Conservation (phyloP, 2,888 invertebrate species). For the Noctua janthina region DNA sequence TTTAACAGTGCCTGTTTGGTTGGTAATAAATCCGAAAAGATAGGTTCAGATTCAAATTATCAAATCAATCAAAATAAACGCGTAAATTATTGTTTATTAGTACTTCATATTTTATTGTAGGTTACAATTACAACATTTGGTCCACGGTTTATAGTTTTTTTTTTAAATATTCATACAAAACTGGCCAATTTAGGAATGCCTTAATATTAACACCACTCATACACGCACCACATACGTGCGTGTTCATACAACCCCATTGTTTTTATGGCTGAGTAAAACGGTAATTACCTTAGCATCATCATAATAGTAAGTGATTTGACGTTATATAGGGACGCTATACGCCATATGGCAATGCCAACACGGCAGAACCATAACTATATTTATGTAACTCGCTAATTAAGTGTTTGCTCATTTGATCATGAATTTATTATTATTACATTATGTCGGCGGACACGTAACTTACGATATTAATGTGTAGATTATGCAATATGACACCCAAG, state of each 20-base stretch:
- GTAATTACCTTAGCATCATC: slow-evolving; percentile 83
- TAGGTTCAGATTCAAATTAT: not conserved
- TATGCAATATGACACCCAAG: not conserved
- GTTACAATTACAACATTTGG: not conserved
- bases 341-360: slow-evolving; percentile 61
- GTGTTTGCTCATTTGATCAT: slow-evolving; percentile 58
- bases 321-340: slow-evolving; percentile 75
- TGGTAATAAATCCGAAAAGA: not conserved
- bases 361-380: slow-evolving; percentile 62
- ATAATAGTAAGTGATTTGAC: slow-evolving; percentile 81
- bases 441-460: slow-evolving; percentile 1
- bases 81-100: not conserved
- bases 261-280: slow-evolving; percentile 78
- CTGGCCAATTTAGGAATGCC: slow-evolving; percentile 10
- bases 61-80: not conserved
- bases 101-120: not conserved
- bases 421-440: slow-evolving; percentile 52
- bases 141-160: not conserved
- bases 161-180: not conserved
- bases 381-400: slow-evolving; percentile 66
- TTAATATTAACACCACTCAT: slow-evolving; percentile 18
- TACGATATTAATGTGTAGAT: slow-evolving; percentile 26
- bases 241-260: slow-evolving; percentile 80
- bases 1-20: not conserved
- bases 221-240: slow-evolving; percentile 37